Base-by-base conservation (phyloP, 64 coral and sea anemone species). In the Actinia equina region DNA sequence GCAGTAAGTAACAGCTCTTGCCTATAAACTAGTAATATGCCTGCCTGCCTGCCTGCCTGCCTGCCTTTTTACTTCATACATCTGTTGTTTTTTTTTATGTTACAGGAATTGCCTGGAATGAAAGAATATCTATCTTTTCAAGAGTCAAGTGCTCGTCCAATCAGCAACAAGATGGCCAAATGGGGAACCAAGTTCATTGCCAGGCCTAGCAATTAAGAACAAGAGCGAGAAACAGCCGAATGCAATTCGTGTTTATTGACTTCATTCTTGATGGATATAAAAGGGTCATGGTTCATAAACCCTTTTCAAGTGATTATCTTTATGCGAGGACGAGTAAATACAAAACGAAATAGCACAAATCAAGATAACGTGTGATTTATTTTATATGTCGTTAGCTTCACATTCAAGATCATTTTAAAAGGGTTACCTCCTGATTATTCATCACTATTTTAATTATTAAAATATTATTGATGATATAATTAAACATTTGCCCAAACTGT, bases 81-180 rank as follows among this genome's bases (percentile, higher is more conserved):
- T 25, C 23, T 71, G n/a, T 49, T 77, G 20, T 4, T 74, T 41
- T 59, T 87, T 59, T 14, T 86, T 49, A 85, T 13, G 43, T 49
- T 49, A 49, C 86, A 95, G 93, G 86, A 30, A 3, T 59, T 95
- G 12, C 89, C 93, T 27, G 71, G 89, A 65, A 87, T 95, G 12
- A 88, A 85, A 41, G 86, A 91, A 37, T 95, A 86, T 37, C 63
- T 95, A 7, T 74, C 56, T 27, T 95, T 83, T 3, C 89, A 95
- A 15, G 19, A 57, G n/a, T 87, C 87, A 11, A 25, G 82, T 11
- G 83, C 60, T 49, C 86, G 83, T 22, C 86, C 93, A 44, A 95
- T 95, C 41, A 88, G 89, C 23, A 95, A 95, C 74, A 87, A 91
- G 54, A 95, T 95, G 93, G 82, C 86, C n/a, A 83, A 87, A 5